Evolutionary conservation across 2,113 vertebrate species (phyloP), one percentile per base, ranked within the genome.

Genomic region (Hippocampus abdominalis): DNA sequence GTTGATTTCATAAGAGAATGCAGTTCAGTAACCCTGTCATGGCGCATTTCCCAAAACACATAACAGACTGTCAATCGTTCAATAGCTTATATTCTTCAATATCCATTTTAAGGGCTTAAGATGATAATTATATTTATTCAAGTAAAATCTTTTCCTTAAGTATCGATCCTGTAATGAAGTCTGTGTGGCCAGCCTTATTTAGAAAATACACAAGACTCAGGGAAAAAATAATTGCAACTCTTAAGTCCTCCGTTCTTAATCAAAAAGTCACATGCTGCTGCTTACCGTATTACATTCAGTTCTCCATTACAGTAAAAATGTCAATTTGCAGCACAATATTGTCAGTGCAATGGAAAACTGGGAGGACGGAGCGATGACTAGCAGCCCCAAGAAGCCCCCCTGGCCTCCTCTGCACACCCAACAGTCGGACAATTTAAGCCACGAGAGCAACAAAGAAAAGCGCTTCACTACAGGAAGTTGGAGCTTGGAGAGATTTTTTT

Each of bases 381-480:
- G 42, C 69, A 48, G 51, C 68, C 57, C 66, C 5, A n/a, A 71
- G 49, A 77, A 70, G 64, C n/a, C 73, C 73, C 16, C 18, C 5
- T 63, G 72, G 69, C 46, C 74, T 77, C 79, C 65, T 68, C 77
- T 69, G 72, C 69, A 77, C 42, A 32, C 76, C 74, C 73, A 75
- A 72, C 68, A 66, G 61, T 78, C 42, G 54, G 64, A 79, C 66
- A 68, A 74, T 74, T 85, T 82, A 87, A 77, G 86, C 74, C 78
- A 86, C 76, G 25, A 49, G 70, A 78, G 72, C 62, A 79, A 87
- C 76, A 77, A 27, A 39, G 46, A 66, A 12, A 54, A 72, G 81
- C 88, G 84, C 85, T 87, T 84, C 82, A 85, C 82, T 75, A 84
- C 83, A 88, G 88, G 86, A 78, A 83, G 74, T 76, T 71, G 44